Percentiles rank a stretch among this genome's conserved stretches.
phyloP scores from a whole-genome alignment of 2,888 invertebrate species.

The Operophtera brumata region DNA sequence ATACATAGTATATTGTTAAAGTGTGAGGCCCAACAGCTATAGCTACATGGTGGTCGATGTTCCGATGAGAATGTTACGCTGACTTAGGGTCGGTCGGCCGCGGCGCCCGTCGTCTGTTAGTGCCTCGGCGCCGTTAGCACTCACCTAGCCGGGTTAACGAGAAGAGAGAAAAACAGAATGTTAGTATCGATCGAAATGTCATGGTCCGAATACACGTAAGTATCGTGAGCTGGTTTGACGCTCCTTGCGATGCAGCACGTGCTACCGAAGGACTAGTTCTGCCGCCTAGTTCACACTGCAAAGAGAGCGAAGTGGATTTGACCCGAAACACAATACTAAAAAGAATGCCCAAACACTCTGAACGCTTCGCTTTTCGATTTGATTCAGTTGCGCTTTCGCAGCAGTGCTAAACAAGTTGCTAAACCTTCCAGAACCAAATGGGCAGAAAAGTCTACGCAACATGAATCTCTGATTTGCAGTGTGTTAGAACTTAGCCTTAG shows the following conservation, averaged over 20 bases:
- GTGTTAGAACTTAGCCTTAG: background rate
- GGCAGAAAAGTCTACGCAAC: background rate
- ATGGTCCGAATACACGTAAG: constrained; percentile 74
- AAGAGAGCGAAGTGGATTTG: constrained; percentile 5
- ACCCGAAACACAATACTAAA: background rate
- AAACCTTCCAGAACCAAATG: background rate
- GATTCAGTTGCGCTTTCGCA: constrained; percentile 4
- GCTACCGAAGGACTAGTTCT: background rate
- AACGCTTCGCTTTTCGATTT: constrained; percentile 3
- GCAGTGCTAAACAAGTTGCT: background rate
- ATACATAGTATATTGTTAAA: constrained; percentile 79
- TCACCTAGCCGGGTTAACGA: constrained; percentile 89
- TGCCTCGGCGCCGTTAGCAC: constrained; percentile 85
- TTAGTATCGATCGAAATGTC: constrained; percentile 83
- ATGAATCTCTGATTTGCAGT: background rate
- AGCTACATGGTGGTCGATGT: constrained; percentile 79
- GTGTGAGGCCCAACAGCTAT: constrained; percentile 80
- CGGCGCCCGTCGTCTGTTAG: constrained; percentile 72
- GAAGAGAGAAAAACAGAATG: constrained; percentile 86
- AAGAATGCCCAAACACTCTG: background rate
- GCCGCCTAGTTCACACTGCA: background rate
- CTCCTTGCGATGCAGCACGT: constrained; percentile 54
- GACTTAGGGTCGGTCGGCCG: constrained; percentile 59
- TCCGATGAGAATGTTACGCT: constrained; percentile 77
- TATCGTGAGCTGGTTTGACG: constrained; percentile 62